Evolutionary conservation across 2,113 vertebrate genomes (phyloP).

Genomic region (Vanacampus margaritifer): DNA sequence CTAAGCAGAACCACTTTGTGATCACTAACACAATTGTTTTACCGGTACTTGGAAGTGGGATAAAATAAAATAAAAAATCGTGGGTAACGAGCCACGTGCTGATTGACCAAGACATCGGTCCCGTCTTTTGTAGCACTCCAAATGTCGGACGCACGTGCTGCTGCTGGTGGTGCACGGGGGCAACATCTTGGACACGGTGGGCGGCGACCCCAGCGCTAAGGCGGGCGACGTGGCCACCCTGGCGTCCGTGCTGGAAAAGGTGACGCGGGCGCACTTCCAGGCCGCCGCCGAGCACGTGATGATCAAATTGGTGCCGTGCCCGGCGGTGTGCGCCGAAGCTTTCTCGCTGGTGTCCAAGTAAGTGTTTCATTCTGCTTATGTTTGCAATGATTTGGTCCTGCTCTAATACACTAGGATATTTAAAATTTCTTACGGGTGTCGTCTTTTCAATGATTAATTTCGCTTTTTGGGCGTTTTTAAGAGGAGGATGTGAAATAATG

Average conservation of each 20-base stretch:
- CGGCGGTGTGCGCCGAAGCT: constrained; percentile 90
- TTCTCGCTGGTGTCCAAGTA: constrained; percentile 95
- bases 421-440: neutral
- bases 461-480: neutral
- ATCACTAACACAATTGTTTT: neutral
- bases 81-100: neutral
- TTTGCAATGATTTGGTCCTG: neutral
- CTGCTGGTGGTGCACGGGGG: constrained; percentile 92
- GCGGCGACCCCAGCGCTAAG: constrained; percentile 84
- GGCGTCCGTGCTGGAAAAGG: constrained; percentile 87
- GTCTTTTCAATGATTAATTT: neutral
- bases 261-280: constrained; percentile 86
- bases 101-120: neutral
- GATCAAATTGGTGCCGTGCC: constrained; percentile 88
- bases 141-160: constrained; percentile 87
- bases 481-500: neutral
- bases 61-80: neutral
- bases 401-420: neutral
- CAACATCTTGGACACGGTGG: constrained; percentile 85
- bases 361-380: constrained; percentile 48
- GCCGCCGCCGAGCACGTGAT: constrained; percentile 85
- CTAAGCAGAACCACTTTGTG: too few species aligned
- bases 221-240: constrained; percentile 84
- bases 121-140: constrained; percentile 59
- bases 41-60: neutral